Percentiles rank a stretch among this genome's conserved stretches.
Conservation (phyloP, 2,888 invertebrate genomes). For the Drosophila neutralis region DNA sequence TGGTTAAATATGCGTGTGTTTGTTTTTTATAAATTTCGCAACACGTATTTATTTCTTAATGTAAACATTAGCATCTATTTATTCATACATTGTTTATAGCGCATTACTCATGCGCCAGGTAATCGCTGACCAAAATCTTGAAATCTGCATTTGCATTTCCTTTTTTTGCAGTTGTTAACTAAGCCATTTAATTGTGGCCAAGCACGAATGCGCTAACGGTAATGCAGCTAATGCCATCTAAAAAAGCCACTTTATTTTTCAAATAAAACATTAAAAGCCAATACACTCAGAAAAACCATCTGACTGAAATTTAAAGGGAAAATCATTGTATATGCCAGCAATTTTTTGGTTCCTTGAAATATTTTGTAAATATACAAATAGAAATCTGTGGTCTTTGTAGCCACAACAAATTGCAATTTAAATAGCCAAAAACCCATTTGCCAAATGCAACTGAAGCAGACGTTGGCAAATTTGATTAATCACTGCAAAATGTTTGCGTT, state of each 20-base stretch:
- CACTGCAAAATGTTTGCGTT: slow-evolving; percentile 24
- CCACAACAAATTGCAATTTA: slow-evolving; percentile 40
- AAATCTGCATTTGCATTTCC: background rate
- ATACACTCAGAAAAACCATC: background rate
- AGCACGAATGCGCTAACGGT: background rate
- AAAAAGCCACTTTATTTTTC: background rate
- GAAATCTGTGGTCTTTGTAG: slow-evolving; percentile 14
- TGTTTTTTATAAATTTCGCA: slow-evolving; percentile 6
- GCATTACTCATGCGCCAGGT: slow-evolving; percentile 42
- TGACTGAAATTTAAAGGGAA: background rate
- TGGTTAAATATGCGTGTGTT: slow-evolving; percentile 7
- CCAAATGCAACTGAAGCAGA: slow-evolving; percentile 48
- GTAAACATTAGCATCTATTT: slow-evolving; percentile 5
- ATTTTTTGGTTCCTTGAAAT: background rate
- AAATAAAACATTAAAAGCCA: background rate
- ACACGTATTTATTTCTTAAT: slow-evolving; percentile 1
- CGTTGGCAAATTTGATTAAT: slow-evolving; percentile 49
- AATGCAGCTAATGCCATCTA: background rate
- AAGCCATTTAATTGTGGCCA: background rate
- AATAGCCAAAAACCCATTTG: slow-evolving; percentile 50
- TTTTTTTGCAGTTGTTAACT: background rate
- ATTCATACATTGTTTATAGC: slow-evolving; percentile 1
- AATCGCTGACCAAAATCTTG: slow-evolving; percentile 22
- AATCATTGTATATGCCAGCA: background rate
- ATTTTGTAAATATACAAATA: background rate